Base-by-base conservation (phyloP, 2,113 vertebrate species). In the Asarcornis scutulata region DNA sequence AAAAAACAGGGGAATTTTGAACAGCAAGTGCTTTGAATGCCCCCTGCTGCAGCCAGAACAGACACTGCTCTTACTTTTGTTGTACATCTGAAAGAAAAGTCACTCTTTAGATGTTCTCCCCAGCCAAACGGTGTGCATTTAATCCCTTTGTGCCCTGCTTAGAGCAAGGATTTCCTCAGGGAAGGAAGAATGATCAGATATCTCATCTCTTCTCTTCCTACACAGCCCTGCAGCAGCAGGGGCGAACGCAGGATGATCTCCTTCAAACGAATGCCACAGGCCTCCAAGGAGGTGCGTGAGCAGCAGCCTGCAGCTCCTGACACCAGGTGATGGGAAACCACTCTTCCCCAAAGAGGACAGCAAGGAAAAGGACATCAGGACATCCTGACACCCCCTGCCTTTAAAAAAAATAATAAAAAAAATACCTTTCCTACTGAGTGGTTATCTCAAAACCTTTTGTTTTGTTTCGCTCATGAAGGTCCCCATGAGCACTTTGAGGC, bases 191-290 rank as follows among this genome's bases (percentile, higher is more conserved):
- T 0, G 0, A 77, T 52, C 63, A 46, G 21, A 1, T 22, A 44
- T 4, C 36, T 81, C 58, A 12, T 53, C 53, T 83, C 27, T 1
- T 71, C 52, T 72, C 64, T 66, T 83, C 68, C 58, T 66, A 22
- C 4, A 17, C 22, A 18, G 67, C 59, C 25, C 46, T 34, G 58
- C 67, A 79, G 29, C 73, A 88, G 26, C 27, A 71, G 29, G 40
- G 23, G 22, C 36, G 82, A 91, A 56, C 0, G 1, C 67, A 72
- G 56, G 31, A 66, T 17, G 6, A 15, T 60, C 62, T 71, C 59
- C 71, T 44, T 60, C 53, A 69, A 44, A 1, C 2, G 56, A 55
- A 74, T n/a, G 46, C 34, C 0, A 1, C 0, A 0, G 56, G 34
- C 13, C 59, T 56, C 29, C 58, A n/a, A 0, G 0, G 40, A 52